These are phyloP conservation scores for Lanistes nyassanus DNA, from an alignment of 1,140 invertebrate species.

Conservation along the genomic window DNA sequence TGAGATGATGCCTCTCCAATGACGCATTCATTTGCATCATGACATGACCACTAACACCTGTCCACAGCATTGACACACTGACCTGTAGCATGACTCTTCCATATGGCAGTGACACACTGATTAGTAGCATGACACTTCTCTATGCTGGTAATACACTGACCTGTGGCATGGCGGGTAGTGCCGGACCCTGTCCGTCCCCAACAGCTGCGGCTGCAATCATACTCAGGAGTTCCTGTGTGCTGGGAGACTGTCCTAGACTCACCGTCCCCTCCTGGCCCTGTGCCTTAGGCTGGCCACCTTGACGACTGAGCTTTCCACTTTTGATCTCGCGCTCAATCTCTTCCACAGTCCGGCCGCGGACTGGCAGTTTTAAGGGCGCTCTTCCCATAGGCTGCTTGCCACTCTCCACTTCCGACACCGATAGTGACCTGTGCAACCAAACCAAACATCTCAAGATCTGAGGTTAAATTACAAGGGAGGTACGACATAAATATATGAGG, in stretches of 20 bases:
- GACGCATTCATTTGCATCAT: too few relatives aligned
- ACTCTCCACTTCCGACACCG: slow-evolving; percentile 35
- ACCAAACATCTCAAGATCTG: too few relatives aligned
- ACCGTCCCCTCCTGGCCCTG: not conserved
- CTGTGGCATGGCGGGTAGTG: slow-evolving; percentile 21
- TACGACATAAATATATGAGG: too few relatives aligned
- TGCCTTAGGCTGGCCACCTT: not conserved
- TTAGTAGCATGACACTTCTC: too few relatives aligned
- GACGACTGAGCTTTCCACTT: not conserved
- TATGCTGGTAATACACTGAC: slow-evolving; percentile 3
- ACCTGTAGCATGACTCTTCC: too few relatives aligned
- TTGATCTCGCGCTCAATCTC: slow-evolving; percentile 85
- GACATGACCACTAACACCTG: too few relatives aligned
- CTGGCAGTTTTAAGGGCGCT: slow-evolving; percentile 82
- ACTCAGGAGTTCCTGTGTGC: slow-evolving; percentile 11
- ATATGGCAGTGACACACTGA: too few relatives aligned
- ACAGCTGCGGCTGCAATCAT: not conserved
- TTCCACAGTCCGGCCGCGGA: slow-evolving; percentile 83
- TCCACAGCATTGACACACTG: too few relatives aligned
- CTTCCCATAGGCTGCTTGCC: slow-evolving; percentile 80
- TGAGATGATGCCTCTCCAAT: too few relatives aligned
- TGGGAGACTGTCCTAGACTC: slow-evolving; percentile 9
- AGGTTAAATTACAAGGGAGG: too few relatives aligned
- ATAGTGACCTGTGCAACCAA: slow-evolving; percentile 37
- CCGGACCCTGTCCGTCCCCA: slow-evolving; percentile 11